phyloP scores from a whole-genome alignment of 2,888 invertebrate species.

The Pseudococcus viburni region DNA sequence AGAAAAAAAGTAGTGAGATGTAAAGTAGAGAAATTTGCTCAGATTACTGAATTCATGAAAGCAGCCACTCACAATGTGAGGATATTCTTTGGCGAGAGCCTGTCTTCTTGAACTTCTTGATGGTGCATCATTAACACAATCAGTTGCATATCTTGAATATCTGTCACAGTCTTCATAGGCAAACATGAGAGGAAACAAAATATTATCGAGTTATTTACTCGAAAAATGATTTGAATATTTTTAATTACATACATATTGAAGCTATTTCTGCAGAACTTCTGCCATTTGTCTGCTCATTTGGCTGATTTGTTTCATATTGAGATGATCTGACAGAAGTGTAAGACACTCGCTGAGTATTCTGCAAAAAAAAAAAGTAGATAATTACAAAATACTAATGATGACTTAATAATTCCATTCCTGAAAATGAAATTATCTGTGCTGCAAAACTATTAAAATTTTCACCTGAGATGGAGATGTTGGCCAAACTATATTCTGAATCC shows the following conservation, averaged over 20 bases:
- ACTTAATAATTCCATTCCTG: no score
- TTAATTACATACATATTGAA: not conserved
- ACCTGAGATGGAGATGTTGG: not conserved
- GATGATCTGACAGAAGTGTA: no score
- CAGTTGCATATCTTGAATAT: not conserved
- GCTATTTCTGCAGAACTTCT: not conserved
- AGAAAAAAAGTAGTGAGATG: not conserved
- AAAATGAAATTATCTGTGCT: no score
- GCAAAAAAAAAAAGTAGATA: no score
- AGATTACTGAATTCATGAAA: not conserved
- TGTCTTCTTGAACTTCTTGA: not conserved
- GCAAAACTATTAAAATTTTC: no score
- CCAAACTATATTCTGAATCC: not conserved
- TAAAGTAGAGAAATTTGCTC: no score
- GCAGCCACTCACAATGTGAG: not conserved
- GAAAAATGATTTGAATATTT: not conserved
- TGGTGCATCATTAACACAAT: not conserved
- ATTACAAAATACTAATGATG: no score
- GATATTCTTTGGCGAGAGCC: not conserved
- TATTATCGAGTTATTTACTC: not conserved
- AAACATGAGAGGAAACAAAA: not conserved
- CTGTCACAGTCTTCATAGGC: not conserved
- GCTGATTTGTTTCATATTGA: no score
- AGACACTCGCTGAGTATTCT: no score
- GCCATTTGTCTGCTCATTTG: no score